These are phyloP conservation scores for Solenopsis fugax DNA, from an alignment of 1,140 invertebrate species.

Conservation along the genomic window DNA sequence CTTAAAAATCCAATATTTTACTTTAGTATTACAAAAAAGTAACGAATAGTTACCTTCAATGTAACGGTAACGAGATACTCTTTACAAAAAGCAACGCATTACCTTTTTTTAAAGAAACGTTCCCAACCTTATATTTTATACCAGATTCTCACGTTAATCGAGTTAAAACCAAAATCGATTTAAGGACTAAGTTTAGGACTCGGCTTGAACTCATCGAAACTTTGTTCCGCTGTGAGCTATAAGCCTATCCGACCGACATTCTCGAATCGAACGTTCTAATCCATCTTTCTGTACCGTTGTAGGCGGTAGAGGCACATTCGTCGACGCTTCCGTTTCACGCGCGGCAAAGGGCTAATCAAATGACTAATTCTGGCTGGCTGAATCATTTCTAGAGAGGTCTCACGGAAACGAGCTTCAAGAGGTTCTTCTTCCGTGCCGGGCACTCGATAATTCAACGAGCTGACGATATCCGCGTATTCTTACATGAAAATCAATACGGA, in stretches of 20 bases:
- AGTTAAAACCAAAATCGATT: slow-evolving; percentile 15
- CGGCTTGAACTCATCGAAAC: background rate
- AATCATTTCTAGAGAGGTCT: slow-evolving; percentile 9
- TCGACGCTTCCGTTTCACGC: slow-evolving; percentile 19
- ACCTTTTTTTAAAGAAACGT: too few species aligned
- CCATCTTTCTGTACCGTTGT: background rate
- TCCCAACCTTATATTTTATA: background rate
- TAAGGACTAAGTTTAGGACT: slow-evolving; percentile 13
- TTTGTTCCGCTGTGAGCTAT: background rate
- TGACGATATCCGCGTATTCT: slow-evolving; percentile 51
- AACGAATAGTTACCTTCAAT: too few species aligned
- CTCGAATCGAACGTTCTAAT: slow-evolving; percentile 10
- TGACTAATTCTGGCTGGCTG: slow-evolving; percentile 3
- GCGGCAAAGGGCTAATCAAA: slow-evolving; percentile 10
- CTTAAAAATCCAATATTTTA: too few species aligned
- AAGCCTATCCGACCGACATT: slow-evolving; percentile 14
- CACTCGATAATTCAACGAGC: slow-evolving; percentile 61
- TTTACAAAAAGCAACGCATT: too few species aligned
- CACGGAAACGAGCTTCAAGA: slow-evolving; percentile 14
- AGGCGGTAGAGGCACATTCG: slow-evolving; percentile 3
- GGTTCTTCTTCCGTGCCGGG: slow-evolving; percentile 12
- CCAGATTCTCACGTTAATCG: background rate
- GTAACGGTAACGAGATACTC: too few species aligned
- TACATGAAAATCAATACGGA: slow-evolving; percentile 61
- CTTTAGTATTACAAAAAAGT: too few species aligned